Evolutionary conservation across 1,140 invertebrate species (phyloP), one percentile per base, ranked within the genome.

Genomic region (Linepithema humile): DNA sequence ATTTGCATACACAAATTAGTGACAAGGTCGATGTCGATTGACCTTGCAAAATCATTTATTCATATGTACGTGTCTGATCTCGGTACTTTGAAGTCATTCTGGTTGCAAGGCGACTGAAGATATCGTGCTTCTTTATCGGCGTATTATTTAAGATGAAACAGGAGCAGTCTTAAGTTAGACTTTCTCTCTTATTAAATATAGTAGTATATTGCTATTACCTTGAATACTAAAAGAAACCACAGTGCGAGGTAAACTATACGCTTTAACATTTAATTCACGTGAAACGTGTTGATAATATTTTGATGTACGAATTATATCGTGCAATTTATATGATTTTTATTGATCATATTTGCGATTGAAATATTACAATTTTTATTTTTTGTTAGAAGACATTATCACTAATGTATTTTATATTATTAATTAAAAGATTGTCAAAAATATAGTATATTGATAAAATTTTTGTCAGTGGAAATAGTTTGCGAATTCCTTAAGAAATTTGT

Each of bases 141-240:
- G 6, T 60, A 50, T 29, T 23, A 60, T 43, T 40, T 43, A 35
- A 43, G 5, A 60, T 60, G 38, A 74, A 74, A 43, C 72, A 60
- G 60, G 53, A 26, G 26, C 23, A 10, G 3, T 70, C 35, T 60
- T 59, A 59, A 59, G 2, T 74, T 60, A 60, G 38, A 60, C 38
- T n/a, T n/a, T 40, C 17, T 74, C 10, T 45, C n/a, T 62, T 75
- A 75, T 77, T 77, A n/a, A 50, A 77, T 65, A 35, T 17, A 65
- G 20, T 3, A 12, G 12, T 23, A 20, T 29, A 75, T 75, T 12
- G 55, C 12, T 48, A 75, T 62, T 26, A 48, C 12, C 59, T 53
- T 65, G 60, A 77, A 77, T 62, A 12, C 43, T 26, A 26, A 55
- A 59, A 73, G 29, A 65, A 77, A 77, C 15, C 15, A n/a, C n/a